Percentiles rank a stretch among this genome's conserved stretches.
phyloP scores from a whole-genome alignment of 2,797 vertebrate species.

The Chiloscyllium punctatum region DNA sequence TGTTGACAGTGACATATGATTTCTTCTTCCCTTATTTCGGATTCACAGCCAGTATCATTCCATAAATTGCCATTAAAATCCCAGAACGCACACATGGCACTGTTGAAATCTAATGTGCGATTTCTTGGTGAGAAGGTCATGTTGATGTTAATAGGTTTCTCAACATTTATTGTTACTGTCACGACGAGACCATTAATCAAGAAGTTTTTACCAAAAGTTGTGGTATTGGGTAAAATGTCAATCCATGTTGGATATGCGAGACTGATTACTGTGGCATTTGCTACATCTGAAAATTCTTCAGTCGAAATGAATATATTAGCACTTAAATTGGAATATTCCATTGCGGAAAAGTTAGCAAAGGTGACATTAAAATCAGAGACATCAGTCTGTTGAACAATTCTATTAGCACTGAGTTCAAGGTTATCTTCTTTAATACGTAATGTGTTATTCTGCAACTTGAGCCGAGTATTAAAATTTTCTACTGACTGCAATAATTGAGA shows the following conservation, averaged over 20 bases:
- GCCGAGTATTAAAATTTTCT: constrained; percentile 54
- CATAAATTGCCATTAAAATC: constrained; percentile 65
- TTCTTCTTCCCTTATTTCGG: background rate
- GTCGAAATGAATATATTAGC: constrained; percentile 52
- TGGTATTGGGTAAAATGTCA: constrained; percentile 52
- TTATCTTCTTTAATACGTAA: constrained; percentile 45
- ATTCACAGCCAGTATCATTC: constrained; percentile 63
- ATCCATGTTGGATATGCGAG: constrained; percentile 63
- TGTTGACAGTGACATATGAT: constrained; percentile 71
- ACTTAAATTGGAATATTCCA: constrained; percentile 57
- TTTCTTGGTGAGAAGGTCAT: constrained; percentile 61
- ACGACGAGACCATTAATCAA: constrained; percentile 62
- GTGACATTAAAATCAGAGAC: constrained; percentile 37
- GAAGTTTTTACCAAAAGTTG: rapidly evolving
- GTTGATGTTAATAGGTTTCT: constrained; percentile 49
- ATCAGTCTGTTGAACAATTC: constrained; percentile 42
- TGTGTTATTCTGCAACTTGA: constrained; percentile 38
- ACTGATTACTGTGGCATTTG: constrained; percentile 57
- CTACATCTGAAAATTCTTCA: background rate
- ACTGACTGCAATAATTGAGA: constrained; percentile 60
- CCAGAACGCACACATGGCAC: constrained; percentile 77
- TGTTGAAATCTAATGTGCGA: constrained; percentile 42
- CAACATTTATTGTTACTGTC: constrained; percentile 56
- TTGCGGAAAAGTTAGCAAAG: too few relatives aligned
- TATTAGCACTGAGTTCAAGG: constrained; percentile 53